phyloP scores from a whole-genome alignment of 2,797 vertebrate genomes.

The Cryptoprocta ferox region DNA sequence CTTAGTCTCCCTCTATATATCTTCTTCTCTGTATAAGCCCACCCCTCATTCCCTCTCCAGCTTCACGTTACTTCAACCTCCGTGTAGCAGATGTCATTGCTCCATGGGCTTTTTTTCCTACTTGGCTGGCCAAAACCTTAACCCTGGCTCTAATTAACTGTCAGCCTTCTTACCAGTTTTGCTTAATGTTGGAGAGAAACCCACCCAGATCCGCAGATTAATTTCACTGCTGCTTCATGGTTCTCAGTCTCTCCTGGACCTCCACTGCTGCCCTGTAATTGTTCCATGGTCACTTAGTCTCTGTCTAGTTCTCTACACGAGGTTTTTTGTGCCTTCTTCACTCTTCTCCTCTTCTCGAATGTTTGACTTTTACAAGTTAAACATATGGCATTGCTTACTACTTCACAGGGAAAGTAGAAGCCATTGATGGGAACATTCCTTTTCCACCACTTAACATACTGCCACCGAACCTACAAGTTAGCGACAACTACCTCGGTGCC shows the following conservation, averaged over 20 bases:
- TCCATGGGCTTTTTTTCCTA: background rate
- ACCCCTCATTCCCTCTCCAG: background rate
- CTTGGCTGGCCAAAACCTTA: background rate
- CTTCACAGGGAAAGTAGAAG: background rate
- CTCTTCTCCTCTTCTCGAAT: background rate
- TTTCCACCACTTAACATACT: background rate
- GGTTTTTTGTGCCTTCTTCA: background rate
- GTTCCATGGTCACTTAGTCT: background rate
- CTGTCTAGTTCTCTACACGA: background rate
- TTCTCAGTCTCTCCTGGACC: background rate
- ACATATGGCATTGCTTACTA: background rate
- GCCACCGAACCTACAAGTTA: background rate
- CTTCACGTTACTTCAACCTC: background rate
- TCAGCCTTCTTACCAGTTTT: background rate
- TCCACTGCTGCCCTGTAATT: background rate
- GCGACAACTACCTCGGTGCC: rapidly evolving
- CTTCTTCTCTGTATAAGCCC: background rate
- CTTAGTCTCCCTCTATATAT: background rate
- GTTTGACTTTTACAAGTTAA: background rate
- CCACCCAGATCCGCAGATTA: background rate
- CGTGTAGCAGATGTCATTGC: background rate
- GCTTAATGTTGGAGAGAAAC: background rate
- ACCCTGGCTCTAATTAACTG: background rate
- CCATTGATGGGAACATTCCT: background rate
- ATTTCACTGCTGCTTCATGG: background rate